Evolutionary conservation across 2,888 invertebrate species (phyloP).

Genomic region (Crocallis elinguaria): DNA sequence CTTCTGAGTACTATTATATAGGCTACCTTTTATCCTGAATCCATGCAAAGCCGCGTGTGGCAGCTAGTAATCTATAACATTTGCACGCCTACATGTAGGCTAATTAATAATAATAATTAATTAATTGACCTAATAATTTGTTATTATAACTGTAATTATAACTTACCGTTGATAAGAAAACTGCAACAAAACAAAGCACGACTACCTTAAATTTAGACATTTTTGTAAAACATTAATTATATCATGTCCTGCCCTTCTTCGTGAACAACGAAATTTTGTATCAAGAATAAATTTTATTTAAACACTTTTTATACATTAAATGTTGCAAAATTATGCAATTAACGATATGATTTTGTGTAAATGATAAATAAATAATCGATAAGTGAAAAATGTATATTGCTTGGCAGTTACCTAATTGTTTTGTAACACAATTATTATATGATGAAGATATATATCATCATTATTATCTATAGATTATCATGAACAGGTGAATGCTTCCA

Average conservation of each 20-base stretch:
- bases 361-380: conserved; percentile 22
- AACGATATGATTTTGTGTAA: conserved; percentile 13
- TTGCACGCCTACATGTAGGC: too few species aligned
- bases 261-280: conserved; percentile 1
- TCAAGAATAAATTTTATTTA: conserved; percentile 8
- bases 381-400: conserved; percentile 9
- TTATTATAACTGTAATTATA: neutral
- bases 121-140: too few species aligned
- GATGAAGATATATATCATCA: neutral
- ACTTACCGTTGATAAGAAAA: conserved; percentile 36
- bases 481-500: neutral
- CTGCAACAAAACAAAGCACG: conserved; percentile 23
- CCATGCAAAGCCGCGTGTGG: too few species aligned
- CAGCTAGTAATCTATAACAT: too few species aligned
- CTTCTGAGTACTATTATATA: too few species aligned
- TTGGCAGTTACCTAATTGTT: conserved; percentile 18
- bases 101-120: too few species aligned
- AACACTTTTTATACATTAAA: conserved; percentile 39
- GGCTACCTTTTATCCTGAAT: too few species aligned
- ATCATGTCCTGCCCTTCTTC: conserved; percentile 4
- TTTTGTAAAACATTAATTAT: conserved; percentile 25
- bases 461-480: neutral
- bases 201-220: conserved; percentile 30
- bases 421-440: conserved; percentile 19
- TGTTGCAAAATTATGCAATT: conserved; percentile 34